Conservation (phyloP, 2,888 invertebrate species). For the Volucella inflata region DNA sequence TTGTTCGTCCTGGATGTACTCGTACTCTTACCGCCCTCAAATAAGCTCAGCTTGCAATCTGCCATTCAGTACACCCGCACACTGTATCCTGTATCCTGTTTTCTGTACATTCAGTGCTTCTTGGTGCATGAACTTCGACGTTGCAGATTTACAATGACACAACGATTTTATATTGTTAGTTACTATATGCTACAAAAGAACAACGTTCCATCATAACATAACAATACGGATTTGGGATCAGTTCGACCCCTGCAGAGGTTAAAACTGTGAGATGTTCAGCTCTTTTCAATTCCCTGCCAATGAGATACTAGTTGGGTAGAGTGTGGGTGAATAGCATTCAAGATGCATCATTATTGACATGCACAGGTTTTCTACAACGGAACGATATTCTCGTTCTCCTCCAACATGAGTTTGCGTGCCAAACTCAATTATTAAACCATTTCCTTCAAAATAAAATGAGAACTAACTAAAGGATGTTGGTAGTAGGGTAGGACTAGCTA, state of each 20-base stretch:
- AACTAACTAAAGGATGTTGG: constrained; percentile 50
- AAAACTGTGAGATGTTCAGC: constrained; percentile 42
- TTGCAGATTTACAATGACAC: constrained; percentile 43
- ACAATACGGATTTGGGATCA: constrained; percentile 40
- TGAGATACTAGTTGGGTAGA: background rate
- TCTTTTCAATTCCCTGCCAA: constrained; percentile 12
- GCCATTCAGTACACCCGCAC: background rate
- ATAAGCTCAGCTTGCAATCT: constrained; percentile 18
- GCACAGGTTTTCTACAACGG: constrained; percentile 20
- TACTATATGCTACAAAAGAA: background rate
- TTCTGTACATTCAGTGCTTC: constrained; percentile 26
- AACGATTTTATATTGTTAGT: background rate
- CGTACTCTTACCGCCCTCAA: background rate
- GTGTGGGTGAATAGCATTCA: constrained; percentile 15
- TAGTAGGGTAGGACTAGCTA: too few species aligned
- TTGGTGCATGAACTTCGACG: constrained; percentile 63
- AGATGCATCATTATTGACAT: constrained; percentile 51
- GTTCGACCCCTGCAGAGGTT: constrained; percentile 20
- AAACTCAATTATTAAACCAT: constrained; percentile 72
- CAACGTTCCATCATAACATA: constrained; percentile 53
- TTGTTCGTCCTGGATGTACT: constrained; percentile 36
- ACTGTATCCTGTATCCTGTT: too few species aligned
- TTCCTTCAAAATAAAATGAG: constrained; percentile 63
- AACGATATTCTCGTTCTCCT: constrained; percentile 11
- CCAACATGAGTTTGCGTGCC: constrained; percentile 55